These are phyloP conservation scores for Triplophysa tibetana DNA, from an alignment of 2,113 vertebrate species.

Conservation along the genomic window DNA sequence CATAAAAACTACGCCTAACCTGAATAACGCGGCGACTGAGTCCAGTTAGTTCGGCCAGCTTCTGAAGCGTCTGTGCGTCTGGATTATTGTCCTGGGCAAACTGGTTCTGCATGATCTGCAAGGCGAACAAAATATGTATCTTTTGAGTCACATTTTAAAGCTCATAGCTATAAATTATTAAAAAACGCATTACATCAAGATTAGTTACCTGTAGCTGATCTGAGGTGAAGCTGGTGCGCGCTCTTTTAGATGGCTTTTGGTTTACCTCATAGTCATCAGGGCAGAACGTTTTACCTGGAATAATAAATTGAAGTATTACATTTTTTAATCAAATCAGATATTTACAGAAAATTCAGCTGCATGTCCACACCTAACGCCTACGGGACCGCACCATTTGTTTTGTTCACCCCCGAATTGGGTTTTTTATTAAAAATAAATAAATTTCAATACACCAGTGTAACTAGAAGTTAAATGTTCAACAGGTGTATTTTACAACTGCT, in stretches of 20 bases:
- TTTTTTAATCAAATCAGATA: background rate
- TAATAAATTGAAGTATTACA: background rate
- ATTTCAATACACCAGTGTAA: too few species aligned
- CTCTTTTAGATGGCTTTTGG: conserved; percentile 95
- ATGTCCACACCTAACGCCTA: background rate
- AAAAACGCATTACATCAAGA: background rate
- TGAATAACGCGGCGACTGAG: conserved; percentile 96
- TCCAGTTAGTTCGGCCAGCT: conserved; percentile 92
- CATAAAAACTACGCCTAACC: conserved; percentile 68
- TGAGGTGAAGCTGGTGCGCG: conserved; percentile 96
- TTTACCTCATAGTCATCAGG: conserved; percentile 92
- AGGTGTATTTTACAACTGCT: too few species aligned
- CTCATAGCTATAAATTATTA: background rate
- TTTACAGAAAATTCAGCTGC: too few species aligned
- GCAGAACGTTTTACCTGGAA: conserved; percentile 83
- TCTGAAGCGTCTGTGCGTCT: conserved; percentile 93
- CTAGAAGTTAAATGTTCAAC: too few species aligned
- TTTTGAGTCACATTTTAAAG: background rate
- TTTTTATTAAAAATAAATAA: background rate
- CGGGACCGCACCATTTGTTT: background rate
- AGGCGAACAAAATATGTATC: background rate
- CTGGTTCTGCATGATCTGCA: conserved; percentile 97
- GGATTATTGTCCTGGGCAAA: conserved; percentile 98
- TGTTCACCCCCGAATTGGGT: too few species aligned
- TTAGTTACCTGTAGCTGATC: conserved; percentile 91